Conservation (phyloP, 2,113 vertebrate genomes). For the Neolamprologus caudopunctatus region DNA sequence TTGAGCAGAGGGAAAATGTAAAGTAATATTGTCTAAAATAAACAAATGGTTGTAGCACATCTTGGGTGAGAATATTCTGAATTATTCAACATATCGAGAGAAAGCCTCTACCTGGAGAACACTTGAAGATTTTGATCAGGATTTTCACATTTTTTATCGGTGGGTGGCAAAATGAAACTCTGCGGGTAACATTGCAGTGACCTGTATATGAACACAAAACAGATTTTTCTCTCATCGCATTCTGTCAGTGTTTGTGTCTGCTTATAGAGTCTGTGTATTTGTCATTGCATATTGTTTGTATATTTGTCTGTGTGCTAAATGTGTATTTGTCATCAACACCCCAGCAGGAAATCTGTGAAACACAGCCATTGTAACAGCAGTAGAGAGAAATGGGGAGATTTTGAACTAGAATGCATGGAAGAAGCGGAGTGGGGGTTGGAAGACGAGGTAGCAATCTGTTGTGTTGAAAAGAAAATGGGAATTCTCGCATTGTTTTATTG, state of each 20-base stretch:
- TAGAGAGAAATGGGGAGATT: slow-evolving; percentile 4
- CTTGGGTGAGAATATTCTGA: not conserved
- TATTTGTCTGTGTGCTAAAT: not conserved
- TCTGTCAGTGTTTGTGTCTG: not conserved
- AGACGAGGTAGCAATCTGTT: slow-evolving; percentile 29
- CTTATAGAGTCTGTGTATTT: not conserved
- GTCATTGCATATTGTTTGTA: not conserved
- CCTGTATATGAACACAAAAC: not conserved
- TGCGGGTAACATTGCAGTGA: not conserved
- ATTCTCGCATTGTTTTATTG: slow-evolving; percentile 14
- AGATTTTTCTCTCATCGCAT: not conserved
- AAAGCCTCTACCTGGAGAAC: slow-evolving; percentile 7
- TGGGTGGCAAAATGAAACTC: slow-evolving; percentile 39
- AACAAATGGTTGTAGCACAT: slow-evolving; percentile 14
- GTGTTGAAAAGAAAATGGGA: slow-evolving; percentile 32
- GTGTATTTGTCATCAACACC: not conserved
- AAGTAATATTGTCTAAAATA: slow-evolving; percentile 47
- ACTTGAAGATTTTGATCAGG: slow-evolving; percentile 6
- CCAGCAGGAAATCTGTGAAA: slow-evolving; percentile 15
- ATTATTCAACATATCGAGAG: not conserved
- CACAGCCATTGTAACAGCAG: not conserved
- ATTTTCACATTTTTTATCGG: slow-evolving; percentile 18
- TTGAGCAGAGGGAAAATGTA: not conserved
- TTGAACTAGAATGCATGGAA: slow-evolving; percentile 4
- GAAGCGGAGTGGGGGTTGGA: not conserved